Evolutionary conservation across 2,113 vertebrate species (phyloP), one percentile per base, ranked within the genome.

Genomic region (Pycnonotus jocosus): DNA sequence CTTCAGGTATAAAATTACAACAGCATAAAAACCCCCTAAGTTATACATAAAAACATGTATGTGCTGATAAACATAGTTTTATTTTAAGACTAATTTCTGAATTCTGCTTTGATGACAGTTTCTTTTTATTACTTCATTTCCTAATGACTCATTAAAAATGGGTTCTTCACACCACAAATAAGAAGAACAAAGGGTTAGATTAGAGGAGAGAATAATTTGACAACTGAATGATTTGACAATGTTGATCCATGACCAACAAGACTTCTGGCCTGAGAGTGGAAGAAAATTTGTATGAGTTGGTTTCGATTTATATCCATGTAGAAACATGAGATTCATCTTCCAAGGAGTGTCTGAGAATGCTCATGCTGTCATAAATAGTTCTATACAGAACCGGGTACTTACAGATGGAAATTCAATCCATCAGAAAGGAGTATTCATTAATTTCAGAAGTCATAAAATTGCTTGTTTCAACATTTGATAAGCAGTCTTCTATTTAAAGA

Each of bases 11-110:
- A 71, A 79, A 56, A 66, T 45, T 48, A 19, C 7, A 81, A 5
- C 2, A 31, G 7, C 21, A 19, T 17, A 6, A 73, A 51, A 28
- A 7, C 0, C 0, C 42, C 23, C 5, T 28, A n/a, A 47, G 1
- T 78, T 69, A 54, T 33, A 17, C 7, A 18, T 44, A 54, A 2
- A 54, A 35, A 53, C 0, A 10, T 5, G 4, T 23, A 22, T 21
- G 13, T 28, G 20, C 4, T 57, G 12, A 38, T 62, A 68, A 35
- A 10, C 8, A 60, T 4, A 71, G 4, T 9, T 17, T 37, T 77
- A 54, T 88, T 73, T 78, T 70, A 70, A 47, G 7, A 45, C 40
- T 37, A 62, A 20, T 70, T 79, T 65, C 48, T 37, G 33, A 82
- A 65, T 37, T 6, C 8, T 60, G 18, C 14, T 68, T 73, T 61